Conservation (phyloP, 2,888 invertebrate genomes). For the Lepidochrysops patricia region DNA sequence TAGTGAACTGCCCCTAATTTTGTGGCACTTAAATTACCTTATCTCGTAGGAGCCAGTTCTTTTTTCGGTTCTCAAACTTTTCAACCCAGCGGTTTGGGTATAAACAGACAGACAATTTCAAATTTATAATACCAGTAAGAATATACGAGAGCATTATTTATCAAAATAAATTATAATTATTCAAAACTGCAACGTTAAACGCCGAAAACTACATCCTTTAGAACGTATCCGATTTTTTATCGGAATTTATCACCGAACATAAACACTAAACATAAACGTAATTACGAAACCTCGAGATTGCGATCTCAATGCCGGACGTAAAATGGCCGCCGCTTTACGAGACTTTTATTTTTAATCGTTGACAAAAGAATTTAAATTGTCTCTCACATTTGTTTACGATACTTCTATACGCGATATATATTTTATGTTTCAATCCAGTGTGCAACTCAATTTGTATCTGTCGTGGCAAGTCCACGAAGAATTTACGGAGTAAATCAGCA, state of each 20-base stretch:
- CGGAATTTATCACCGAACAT: slow-evolving; percentile 16
- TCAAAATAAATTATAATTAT: not conserved
- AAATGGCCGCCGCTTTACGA: slow-evolving; percentile 19
- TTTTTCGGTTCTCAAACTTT: too few relatives aligned
- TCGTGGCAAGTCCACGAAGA: too few relatives aligned
- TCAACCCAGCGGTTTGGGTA: too few relatives aligned
- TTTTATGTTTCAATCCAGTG: not conserved
- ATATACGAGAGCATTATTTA: not conserved
- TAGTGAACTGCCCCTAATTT: too few relatives aligned
- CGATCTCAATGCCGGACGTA: slow-evolving; percentile 30
- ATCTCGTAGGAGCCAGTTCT: too few relatives aligned
- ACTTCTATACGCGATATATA: not conserved
- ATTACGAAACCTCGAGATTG: slow-evolving; percentile 30
- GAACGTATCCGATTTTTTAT: not conserved
- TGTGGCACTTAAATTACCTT: too few relatives aligned
- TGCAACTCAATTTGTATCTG: too few relatives aligned
- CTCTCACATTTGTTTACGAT: slow-evolving; percentile 17
- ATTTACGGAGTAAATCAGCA: too few relatives aligned
- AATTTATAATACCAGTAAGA: too few relatives aligned
- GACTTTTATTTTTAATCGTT: slow-evolving; percentile 13
- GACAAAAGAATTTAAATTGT: slow-evolving; percentile 11
- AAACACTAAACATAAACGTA: slow-evolving; percentile 27
- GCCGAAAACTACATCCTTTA: not conserved
- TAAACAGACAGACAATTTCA: too few relatives aligned
- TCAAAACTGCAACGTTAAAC: not conserved